Evolutionary conservation across 2,888 invertebrate genomes (phyloP).

Genomic region (Drosophila siamana): DNA sequence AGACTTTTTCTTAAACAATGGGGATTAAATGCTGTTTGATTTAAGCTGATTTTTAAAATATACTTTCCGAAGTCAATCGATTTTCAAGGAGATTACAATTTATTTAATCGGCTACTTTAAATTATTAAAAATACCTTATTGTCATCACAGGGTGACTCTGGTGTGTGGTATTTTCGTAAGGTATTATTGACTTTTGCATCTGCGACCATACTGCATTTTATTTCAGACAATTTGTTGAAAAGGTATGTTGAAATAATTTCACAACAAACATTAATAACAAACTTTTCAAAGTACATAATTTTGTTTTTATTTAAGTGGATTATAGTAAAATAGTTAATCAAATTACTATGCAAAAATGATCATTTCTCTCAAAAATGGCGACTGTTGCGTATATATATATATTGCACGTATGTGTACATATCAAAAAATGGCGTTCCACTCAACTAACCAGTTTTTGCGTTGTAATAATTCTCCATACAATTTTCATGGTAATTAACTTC

Average conservation of each 20-base stretch:
- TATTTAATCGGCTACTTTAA: too few species aligned
- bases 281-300: neutral
- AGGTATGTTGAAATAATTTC: constrained; percentile 37
- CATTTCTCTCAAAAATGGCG: constrained; percentile 1
- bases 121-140: neutral
- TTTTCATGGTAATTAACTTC: neutral
- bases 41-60: neutral
- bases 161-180: neutral
- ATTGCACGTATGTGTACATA: neutral
- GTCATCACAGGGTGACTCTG: constrained; percentile 33
- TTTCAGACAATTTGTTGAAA: constrained; percentile 28
- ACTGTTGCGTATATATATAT: neutral
- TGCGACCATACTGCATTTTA: constrained; percentile 16
- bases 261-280: constrained; percentile 15
- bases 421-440: constrained; percentile 45
- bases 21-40: neutral
- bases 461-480: neutral
- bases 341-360: neutral
- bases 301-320: neutral
- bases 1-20: neutral
- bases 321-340: neutral
- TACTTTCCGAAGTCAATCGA: too few species aligned
- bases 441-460: constrained; percentile 17
- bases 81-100: too few species aligned
- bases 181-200: neutral